Conservation (phyloP, 2,888 invertebrate genomes). For the Trichogramma evanescens region DNA sequence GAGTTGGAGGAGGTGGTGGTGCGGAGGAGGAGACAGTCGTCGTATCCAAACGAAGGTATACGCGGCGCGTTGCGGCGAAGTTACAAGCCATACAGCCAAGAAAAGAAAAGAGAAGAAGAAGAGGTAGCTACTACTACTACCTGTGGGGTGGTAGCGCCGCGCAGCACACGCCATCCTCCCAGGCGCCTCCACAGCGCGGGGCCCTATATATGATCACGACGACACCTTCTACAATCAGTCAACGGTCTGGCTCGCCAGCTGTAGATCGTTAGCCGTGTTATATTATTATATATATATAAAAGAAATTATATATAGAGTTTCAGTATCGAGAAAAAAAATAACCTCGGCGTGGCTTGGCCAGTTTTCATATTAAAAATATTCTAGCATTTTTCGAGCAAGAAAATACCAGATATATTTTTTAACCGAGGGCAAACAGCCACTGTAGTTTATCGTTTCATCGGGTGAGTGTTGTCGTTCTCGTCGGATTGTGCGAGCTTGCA, state of each 20-base stretch:
- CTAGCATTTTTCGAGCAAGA: too few species aligned
- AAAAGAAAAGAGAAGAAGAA: constrained; percentile 22
- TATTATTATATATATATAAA: too few species aligned
- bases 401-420: too few species aligned
- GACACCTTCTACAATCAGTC: constrained; percentile 42
- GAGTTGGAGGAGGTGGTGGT: constrained; percentile 18
- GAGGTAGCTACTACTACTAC: constrained; percentile 26
- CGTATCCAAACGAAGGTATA: too few species aligned
- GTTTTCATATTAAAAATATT: too few species aligned
- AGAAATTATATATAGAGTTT: too few species aligned
- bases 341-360: too few species aligned
- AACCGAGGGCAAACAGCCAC: too few species aligned
- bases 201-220: constrained; percentile 42
- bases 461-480: too few species aligned
- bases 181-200: constrained; percentile 31
- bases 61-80: constrained; percentile 15
- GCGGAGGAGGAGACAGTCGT: constrained; percentile 2
- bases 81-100: constrained; percentile 15
- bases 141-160: constrained; percentile 23
- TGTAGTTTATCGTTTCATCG: too few species aligned
- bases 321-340: too few species aligned
- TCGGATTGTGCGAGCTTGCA: too few species aligned
- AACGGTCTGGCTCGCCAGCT: constrained; percentile 40
- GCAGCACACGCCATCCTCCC: constrained; percentile 20
- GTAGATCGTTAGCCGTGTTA: not conserved